phyloP scores from a whole-genome alignment of 2,113 vertebrate genomes.

The Baryphthengus martii region DNA sequence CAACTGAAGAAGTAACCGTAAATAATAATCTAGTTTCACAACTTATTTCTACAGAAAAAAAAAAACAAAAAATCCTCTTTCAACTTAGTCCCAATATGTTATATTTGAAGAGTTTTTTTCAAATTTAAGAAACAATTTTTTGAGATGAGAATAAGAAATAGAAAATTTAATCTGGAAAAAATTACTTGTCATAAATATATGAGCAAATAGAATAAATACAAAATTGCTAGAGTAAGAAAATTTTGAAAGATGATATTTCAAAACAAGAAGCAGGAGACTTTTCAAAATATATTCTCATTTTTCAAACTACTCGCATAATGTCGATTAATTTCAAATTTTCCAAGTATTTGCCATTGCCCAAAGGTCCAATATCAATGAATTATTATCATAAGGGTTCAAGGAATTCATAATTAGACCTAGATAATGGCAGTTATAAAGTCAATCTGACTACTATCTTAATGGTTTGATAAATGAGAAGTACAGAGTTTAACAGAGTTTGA shows the following conservation, averaged over 20 bases:
- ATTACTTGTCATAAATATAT: background rate
- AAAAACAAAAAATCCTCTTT: background rate
- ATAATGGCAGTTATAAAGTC: background rate
- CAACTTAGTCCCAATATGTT: background rate
- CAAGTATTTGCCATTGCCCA: background rate
- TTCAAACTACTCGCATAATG: background rate
- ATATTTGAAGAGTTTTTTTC: background rate
- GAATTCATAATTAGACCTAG: background rate
- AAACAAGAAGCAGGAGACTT: background rate
- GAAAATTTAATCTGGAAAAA: background rate
- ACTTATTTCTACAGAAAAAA: background rate
- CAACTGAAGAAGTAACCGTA: background rate
- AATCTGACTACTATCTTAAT: background rate
- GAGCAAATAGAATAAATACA: background rate
- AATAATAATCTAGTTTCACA: background rate
- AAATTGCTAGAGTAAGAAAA: background rate
- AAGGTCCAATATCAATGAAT: background rate
- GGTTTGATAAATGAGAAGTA: background rate
- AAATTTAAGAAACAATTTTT: background rate
- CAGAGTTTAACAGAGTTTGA: background rate
- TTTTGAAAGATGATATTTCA: background rate
- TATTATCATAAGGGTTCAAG: background rate
- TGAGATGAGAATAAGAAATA: background rate
- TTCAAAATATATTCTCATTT: background rate
- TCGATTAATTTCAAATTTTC: background rate